Percentiles rank a stretch among this genome's conserved stretches.
phyloP scores from a whole-genome alignment of 2,113 vertebrate species.

The Oryzias curvinotus region DNA sequence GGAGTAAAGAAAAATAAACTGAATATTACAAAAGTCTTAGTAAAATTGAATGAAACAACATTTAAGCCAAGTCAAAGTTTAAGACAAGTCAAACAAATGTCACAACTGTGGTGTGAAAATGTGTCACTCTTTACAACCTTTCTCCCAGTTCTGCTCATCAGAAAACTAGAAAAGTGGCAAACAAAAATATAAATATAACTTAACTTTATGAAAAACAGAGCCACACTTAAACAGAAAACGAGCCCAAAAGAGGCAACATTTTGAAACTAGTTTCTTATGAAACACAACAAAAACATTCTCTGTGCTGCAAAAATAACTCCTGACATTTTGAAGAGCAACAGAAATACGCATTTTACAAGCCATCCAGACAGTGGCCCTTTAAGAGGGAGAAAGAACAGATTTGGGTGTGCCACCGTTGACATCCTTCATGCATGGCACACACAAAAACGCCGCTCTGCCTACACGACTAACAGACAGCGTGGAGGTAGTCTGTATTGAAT shows the following conservation, averaged over 20 bases:
- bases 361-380: conserved; percentile 19
- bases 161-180: too few species aligned
- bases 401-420: conserved; percentile 57
- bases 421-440: conserved; percentile 41
- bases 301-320: not conserved
- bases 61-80: too few species aligned
- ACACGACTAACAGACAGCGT: conserved; percentile 46
- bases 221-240: too few species aligned
- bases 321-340: too few species aligned
- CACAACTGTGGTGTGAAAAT: not conserved
- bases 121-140: not conserved
- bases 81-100: not conserved
- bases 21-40: not conserved
- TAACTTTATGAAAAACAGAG: too few species aligned
- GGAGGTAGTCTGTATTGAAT: conserved; percentile 50
- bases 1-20: not conserved
- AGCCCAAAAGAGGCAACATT: too few species aligned
- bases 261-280: too few species aligned
- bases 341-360: not conserved
- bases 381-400: conserved; percentile 28
- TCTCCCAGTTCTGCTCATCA: too few species aligned
- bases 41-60: not conserved
- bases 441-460: conserved; percentile 35
- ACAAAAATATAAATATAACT: too few species aligned
- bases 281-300: too few species aligned